Percentiles rank a stretch among this genome's conserved stretches.
These are phyloP conservation scores for Incurvaria masculella DNA, from an alignment of 2,888 invertebrate species.

Conservation along the genomic window DNA sequence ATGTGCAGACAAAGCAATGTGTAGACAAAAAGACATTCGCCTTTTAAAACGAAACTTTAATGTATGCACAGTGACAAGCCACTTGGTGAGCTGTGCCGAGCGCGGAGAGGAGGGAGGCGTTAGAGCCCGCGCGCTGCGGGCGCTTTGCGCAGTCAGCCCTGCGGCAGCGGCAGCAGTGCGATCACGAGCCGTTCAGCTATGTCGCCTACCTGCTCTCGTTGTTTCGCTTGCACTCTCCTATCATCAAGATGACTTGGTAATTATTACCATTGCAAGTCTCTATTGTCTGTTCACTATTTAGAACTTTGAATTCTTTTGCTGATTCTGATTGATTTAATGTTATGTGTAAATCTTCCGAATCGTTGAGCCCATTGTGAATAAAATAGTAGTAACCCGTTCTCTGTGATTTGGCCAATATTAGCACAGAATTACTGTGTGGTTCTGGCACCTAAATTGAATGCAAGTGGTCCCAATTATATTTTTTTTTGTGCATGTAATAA, in stretches of 20 bases:
- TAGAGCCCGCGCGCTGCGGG: slow-evolving; percentile 76
- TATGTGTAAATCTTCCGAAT: no score
- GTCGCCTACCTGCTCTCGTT: slow-evolving; percentile 86
- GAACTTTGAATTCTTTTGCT: not conserved
- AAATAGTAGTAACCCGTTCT: no score
- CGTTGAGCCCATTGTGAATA: no score
- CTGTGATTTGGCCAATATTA: no score
- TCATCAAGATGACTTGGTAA: slow-evolving; percentile 59
- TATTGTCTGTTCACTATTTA: not conserved
- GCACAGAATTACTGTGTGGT: no score
- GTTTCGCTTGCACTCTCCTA: slow-evolving; percentile 75
- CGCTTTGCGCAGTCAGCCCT: slow-evolving; percentile 88
- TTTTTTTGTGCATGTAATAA: no score
- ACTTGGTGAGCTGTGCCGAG: slow-evolving; percentile 84
- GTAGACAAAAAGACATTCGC: no score
- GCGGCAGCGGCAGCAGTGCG: slow-evolving; percentile 80
- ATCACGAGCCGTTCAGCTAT: slow-evolving; percentile 84
- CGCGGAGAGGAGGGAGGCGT: slow-evolving; percentile 83
- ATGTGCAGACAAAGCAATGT: no score
- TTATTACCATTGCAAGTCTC: slow-evolving; percentile 6
- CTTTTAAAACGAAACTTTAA: no score
- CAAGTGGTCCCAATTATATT: no score
- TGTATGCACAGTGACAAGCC: slow-evolving; percentile 68
- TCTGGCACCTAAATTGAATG: no score
- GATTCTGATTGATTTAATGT: not conserved